A percentile compares a stretch with the other conserved stretches of the same genome.
Evolutionary conservation across 2,888 invertebrate genomes (phyloP).

Genomic region (Platynereis dumerilii): DNA sequence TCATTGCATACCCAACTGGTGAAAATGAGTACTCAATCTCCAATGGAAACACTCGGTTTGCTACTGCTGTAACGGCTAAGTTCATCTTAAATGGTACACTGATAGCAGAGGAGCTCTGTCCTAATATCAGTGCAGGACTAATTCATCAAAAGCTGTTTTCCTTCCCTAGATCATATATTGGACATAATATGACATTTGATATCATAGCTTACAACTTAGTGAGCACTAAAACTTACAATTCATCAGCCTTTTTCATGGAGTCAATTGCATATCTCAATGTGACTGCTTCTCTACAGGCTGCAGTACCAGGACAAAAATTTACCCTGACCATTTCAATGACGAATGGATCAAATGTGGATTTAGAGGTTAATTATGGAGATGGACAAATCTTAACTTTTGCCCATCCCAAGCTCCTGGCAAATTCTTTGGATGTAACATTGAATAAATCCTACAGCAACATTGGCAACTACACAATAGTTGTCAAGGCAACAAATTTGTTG

Average conservation of each 20-base stretch:
- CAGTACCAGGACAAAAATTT: neutral
- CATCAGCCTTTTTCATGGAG: neutral
- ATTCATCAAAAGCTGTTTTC: neutral
- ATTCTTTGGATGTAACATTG: neutral
- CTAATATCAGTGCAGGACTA: neutral
- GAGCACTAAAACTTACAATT: neutral
- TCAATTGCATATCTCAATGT: neutral
- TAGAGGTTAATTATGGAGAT: neutral
- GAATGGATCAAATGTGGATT: constrained; percentile 1
- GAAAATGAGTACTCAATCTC: neutral
- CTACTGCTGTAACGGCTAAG: neutral
- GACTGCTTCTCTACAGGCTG: neutral
- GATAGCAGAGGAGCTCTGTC: no score
- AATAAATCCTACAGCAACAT: neutral
- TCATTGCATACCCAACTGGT: neutral
- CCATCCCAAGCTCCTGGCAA: neutral
- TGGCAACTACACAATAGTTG: neutral
- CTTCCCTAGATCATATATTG: neutral
- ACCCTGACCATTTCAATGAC: neutral
- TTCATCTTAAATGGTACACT: neutral
- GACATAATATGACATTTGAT: neutral
- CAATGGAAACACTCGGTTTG: neutral
- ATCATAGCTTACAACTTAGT: neutral
- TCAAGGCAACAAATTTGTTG: neutral
- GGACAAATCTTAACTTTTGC: neutral